phyloP scores from a whole-genome alignment of 2,113 vertebrate species.

The Apeltes quadracus region DNA sequence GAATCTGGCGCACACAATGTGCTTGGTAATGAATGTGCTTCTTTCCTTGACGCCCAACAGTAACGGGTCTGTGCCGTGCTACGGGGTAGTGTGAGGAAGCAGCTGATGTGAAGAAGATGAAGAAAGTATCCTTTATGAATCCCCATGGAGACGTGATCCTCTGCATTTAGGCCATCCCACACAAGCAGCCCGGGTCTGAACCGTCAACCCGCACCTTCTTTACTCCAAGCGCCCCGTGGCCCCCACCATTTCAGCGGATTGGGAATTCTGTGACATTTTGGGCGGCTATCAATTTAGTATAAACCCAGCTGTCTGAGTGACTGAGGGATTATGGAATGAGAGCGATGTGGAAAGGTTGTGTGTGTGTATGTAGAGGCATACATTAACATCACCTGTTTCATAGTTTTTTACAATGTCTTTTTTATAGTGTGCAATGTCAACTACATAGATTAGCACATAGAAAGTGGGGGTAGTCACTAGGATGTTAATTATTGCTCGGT shows the following conservation, averaged over 20 bases:
- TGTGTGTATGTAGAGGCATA: not conserved
- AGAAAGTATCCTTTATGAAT: no score
- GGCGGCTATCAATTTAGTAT: not conserved
- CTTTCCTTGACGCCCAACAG: constrained; percentile 27
- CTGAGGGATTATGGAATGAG: not conserved
- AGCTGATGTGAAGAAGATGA: not conserved
- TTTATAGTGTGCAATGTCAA: not conserved
- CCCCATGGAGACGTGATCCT: not conserved
- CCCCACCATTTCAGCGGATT: not conserved
- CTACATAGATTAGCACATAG: not conserved
- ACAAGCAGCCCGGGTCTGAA: no score
- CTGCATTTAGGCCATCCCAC: not conserved
- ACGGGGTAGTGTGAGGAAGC: constrained; percentile 2
- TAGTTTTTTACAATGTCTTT: no score
- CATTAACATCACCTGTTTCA: not conserved
- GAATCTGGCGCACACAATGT: constrained; percentile 13
- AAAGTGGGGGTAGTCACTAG: not conserved
- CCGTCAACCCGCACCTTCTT: no score
- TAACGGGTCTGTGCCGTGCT: constrained; percentile 17
- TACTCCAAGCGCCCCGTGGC: no score
- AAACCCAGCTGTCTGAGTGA: not conserved
- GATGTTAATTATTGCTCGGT: not conserved
- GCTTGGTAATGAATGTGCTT: constrained; percentile 36
- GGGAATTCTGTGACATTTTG: not conserved
- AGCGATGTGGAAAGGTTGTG: not conserved